A percentile compares a stretch with the other conserved stretches of the same genome.
These are phyloP conservation scores for Hucho hucho DNA, from an alignment of 2,113 vertebrate genomes.

Conservation along the genomic window DNA sequence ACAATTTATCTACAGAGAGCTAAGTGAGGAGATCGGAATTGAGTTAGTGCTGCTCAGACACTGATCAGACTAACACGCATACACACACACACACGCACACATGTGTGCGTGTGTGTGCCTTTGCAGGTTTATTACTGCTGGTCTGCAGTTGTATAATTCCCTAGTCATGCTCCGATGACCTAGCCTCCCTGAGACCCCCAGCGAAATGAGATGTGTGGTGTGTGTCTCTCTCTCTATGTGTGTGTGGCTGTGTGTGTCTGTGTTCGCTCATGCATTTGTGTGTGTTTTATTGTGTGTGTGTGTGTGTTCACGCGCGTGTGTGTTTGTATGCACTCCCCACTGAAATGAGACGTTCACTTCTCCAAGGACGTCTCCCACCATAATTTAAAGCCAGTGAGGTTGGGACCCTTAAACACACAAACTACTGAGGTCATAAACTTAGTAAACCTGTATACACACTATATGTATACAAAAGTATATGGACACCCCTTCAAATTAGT, in stretches of 20 bases:
- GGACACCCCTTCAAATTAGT: too few species aligned
- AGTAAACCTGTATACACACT: too few species aligned
- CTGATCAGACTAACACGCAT: neutral
- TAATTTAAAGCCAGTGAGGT: constrained; percentile 72
- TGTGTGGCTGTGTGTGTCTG: neutral
- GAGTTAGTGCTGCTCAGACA: neutral
- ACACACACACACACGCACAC: neutral
- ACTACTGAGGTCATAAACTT: constrained; percentile 71
- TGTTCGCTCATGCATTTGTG: neutral
- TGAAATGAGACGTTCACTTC: constrained; percentile 76
- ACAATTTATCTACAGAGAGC: neutral
- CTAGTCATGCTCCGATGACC: constrained; percentile 62
- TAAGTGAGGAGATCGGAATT: neutral
- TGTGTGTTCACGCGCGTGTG: constrained; percentile 25
- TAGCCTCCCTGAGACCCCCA: constrained; percentile 67
- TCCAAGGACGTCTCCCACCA: constrained; percentile 73
- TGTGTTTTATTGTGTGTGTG: neutral
- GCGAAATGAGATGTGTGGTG: constrained; percentile 51
- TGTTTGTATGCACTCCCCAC: constrained; percentile 23
- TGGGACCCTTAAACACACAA: constrained; percentile 70
- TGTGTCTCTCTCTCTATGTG: neutral
- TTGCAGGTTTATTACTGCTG: constrained; percentile 64
- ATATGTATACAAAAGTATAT: too few species aligned
- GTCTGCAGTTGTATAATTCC: constrained; percentile 67
- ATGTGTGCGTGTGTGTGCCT: constrained; percentile 23